These are phyloP conservation scores for Spea bombifrons DNA, from an alignment of 2,113 vertebrate species.

Conservation along the genomic window DNA sequence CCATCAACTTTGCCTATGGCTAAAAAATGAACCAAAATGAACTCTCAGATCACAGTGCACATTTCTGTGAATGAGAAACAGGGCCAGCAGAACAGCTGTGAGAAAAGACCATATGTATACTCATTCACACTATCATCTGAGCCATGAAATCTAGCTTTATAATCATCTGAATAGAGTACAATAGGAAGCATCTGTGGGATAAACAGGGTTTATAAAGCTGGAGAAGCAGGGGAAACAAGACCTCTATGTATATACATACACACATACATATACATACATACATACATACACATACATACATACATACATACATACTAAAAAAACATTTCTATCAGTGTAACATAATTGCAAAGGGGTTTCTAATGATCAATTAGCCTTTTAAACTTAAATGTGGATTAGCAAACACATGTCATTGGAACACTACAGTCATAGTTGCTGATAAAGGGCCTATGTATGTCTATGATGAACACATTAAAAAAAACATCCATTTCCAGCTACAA, in stretches of 20 bases:
- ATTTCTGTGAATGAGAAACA: constrained; percentile 1
- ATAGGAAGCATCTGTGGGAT: constrained; percentile 3
- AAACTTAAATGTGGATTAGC: too few relatives aligned
- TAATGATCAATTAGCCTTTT: too few relatives aligned
- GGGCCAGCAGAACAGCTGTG: background rate
- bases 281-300: background rate
- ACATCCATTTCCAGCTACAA: too few relatives aligned
- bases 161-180: constrained; percentile 30
- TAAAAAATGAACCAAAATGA: background rate
- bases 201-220: background rate
- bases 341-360: too few relatives aligned
- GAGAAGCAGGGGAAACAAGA: background rate
- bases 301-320: background rate
- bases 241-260: background rate
- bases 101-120: constrained; percentile 11
- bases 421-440: too few relatives aligned
- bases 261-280: background rate
- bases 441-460: too few relatives aligned
- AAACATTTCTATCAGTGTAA: background rate
- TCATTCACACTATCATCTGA: constrained; percentile 38
- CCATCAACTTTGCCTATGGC: background rate
- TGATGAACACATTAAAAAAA: too few relatives aligned
- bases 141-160: constrained; percentile 54
- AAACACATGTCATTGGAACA: too few relatives aligned
- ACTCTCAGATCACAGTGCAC: background rate